A percentile compares a stretch with the other conserved stretches of the same genome.
Conservation (phyloP, 2,888 invertebrate genomes). For the Ormia ochracea region DNA sequence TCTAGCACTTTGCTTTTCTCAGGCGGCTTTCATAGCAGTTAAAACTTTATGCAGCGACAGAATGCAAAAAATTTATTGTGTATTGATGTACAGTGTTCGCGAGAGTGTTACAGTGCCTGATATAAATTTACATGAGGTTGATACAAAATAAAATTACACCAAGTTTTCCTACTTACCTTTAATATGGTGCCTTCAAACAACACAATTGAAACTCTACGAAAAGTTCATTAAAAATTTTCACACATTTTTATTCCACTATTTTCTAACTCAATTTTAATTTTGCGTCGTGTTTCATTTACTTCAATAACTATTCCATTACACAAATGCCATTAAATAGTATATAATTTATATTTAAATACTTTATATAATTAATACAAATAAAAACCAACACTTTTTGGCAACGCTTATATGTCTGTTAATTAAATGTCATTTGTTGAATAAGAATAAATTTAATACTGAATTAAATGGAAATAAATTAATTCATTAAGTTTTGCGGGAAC, state of each 20-base stretch:
- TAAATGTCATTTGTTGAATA: too few species aligned
- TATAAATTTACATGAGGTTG: too few species aligned
- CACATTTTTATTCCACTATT: conserved; percentile 41
- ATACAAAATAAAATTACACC: too few species aligned
- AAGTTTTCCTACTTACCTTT: conserved; percentile 4
- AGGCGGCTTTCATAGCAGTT: too few species aligned
- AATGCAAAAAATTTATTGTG: too few species aligned
- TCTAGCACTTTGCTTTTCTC: too few species aligned
- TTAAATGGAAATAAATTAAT: too few species aligned
- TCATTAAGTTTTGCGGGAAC: too few species aligned
- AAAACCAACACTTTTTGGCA: neutral
- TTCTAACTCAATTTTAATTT: conserved; percentile 12
- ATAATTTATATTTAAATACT: conserved; percentile 28
- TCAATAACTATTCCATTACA: conserved; percentile 29
- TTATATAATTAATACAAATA: conserved; percentile 5
- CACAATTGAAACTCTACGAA: conserved; percentile 1
- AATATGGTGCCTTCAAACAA: neutral
- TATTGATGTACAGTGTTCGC: too few species aligned
- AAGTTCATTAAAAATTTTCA: conserved; percentile 50
- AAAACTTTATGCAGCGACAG: too few species aligned
- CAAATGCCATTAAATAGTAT: conserved; percentile 44
- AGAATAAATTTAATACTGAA: too few species aligned
- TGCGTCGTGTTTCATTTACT: conserved; percentile 1
- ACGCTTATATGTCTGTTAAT: neutral
- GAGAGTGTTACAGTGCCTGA: too few species aligned